Evolutionary conservation across 2,113 vertebrate species (phyloP).

Genomic region (Dasyprocta punctata): DNA sequence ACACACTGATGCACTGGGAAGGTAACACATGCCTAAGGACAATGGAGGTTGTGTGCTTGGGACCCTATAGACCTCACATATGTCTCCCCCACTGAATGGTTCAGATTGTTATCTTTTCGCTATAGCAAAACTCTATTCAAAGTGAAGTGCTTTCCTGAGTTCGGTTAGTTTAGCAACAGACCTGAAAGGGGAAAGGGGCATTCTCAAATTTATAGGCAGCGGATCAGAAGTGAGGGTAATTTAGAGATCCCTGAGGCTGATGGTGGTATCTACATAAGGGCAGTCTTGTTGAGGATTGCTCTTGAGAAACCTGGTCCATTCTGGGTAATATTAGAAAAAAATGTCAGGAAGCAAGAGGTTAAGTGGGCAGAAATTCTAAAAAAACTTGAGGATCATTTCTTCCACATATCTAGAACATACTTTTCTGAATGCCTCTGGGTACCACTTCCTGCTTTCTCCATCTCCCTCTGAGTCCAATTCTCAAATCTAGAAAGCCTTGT

Average conservation of each 20-base stretch:
- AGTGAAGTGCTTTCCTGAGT: not conserved
- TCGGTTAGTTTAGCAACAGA: not conserved
- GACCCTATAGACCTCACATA: not conserved
- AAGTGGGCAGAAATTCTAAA: not conserved
- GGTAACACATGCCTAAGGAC: not conserved
- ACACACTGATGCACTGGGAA: not conserved
- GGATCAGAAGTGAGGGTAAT: not conserved
- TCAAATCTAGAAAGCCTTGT: conserved; percentile 2
- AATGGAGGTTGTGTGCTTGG: not conserved
- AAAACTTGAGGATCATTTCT: not conserved
- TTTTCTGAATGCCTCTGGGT: not conserved
- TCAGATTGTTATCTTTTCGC: conserved; percentile 10
- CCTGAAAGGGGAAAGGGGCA: not conserved
- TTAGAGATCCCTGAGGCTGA: not conserved
- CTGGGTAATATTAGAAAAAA: not conserved
- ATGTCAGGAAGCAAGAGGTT: not conserved
- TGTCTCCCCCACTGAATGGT: not conserved
- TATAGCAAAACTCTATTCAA: not conserved
- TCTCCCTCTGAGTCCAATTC: not conserved
- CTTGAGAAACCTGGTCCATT: not conserved
- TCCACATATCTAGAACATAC: not conserved
- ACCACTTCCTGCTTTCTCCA: not conserved
- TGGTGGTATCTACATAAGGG: not conserved
- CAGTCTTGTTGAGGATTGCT: not conserved
- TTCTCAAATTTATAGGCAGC: not conserved